A percentile compares a stretch with the other conserved stretches of the same genome.
Evolutionary conservation across 1,140 invertebrate genomes (phyloP).

Genomic region (Ylistrum balloti): DNA sequence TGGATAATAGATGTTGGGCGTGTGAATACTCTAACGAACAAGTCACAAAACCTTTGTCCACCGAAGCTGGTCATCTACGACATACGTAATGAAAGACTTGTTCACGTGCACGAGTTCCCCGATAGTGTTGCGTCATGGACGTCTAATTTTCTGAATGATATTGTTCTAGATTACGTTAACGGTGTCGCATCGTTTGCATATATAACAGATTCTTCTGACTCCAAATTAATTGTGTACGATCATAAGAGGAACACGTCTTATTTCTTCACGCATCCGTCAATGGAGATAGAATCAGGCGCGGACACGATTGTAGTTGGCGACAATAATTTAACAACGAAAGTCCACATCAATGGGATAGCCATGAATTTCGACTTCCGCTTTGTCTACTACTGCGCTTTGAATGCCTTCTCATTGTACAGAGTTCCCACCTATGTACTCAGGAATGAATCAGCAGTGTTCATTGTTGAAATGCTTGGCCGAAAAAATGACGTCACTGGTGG

Average conservation of each 20-base stretch:
- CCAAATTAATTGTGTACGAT: conserved; percentile 65
- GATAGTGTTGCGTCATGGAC: conserved; percentile 59
- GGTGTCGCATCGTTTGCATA: conserved; percentile 66
- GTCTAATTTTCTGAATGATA: conserved; percentile 69
- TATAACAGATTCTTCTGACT: conserved; percentile 64
- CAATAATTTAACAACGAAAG: conserved; percentile 44
- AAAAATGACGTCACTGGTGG: conserved; percentile 61
- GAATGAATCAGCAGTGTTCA: neutral
- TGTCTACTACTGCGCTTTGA: conserved; percentile 67
- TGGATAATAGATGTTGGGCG: conserved; percentile 71
- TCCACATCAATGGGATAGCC: conserved; percentile 68
- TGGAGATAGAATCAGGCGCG: conserved; percentile 52
- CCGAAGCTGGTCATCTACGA: conserved; percentile 68
- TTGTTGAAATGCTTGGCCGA: conserved; percentile 49
- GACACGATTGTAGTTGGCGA: conserved; percentile 42
- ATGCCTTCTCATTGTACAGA: conserved; percentile 54
- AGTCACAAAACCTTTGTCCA: conserved; percentile 59
- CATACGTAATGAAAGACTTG: conserved; percentile 49
- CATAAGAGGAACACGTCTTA: conserved; percentile 53
- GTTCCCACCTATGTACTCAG: conserved; percentile 60
- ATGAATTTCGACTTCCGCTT: conserved; percentile 66
- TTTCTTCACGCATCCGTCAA: conserved; percentile 60
- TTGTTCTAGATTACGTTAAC: conserved; percentile 68
- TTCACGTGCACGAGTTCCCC: conserved; percentile 60
- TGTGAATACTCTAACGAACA: conserved; percentile 14